Conservation (phyloP, 2,888 invertebrate genomes). For the Mechanitis mazaeus region DNA sequence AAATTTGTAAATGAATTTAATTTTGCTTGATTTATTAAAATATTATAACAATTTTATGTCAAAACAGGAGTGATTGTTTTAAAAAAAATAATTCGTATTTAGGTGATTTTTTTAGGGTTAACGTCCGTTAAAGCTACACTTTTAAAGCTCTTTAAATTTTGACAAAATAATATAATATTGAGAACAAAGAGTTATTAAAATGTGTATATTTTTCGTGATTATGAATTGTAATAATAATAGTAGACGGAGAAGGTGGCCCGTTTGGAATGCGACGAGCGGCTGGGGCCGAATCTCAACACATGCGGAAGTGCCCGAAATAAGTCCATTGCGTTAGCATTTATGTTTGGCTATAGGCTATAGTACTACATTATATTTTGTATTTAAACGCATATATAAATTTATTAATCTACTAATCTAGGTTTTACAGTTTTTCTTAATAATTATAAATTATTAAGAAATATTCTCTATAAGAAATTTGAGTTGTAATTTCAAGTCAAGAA, state of each 20-base stretch:
- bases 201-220: conserved; percentile 4
- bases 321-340: conserved; percentile 50
- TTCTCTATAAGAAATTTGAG: conserved; percentile 29
- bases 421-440: too few relatives aligned
- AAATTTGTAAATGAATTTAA: too few relatives aligned
- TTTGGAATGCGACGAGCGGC: conserved; percentile 54
- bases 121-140: neutral
- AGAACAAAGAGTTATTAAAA: neutral
- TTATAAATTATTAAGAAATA: too few relatives aligned
- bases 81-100: neutral
- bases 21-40: too few relatives aligned
- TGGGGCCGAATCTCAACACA: conserved; percentile 56
- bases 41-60: too few relatives aligned
- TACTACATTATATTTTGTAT: conserved; percentile 25
- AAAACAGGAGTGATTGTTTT: too few relatives aligned
- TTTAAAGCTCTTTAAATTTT: neutral
- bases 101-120: neutral
- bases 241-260: conserved; percentile 34
- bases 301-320: conserved; percentile 73
- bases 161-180: neutral
- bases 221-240: conserved; percentile 20
- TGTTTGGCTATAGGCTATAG: conserved; percentile 25
- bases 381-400: conserved; percentile 2
- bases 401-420: too few relatives aligned
- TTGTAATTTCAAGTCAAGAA: conserved; percentile 72